Evolutionary conservation across 2,113 vertebrate species (phyloP).

Genomic region (Holacanthus passer): DNA sequence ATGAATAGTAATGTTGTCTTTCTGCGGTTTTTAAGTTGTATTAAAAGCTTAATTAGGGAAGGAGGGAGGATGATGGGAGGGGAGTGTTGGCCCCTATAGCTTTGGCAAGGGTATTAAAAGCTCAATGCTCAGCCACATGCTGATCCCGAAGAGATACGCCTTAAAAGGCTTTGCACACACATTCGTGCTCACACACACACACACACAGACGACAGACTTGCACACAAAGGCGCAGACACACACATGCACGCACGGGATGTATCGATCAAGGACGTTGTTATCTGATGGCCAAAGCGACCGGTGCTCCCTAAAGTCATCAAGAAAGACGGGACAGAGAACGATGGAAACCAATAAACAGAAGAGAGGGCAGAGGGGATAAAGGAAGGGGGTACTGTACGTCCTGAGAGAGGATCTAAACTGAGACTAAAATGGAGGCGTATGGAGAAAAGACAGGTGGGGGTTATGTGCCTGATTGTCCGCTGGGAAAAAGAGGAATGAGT

Average conservation of each 20-base stretch:
- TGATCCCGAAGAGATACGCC: slow-evolving; percentile 68
- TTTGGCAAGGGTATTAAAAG: slow-evolving; percentile 73
- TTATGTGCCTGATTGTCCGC: slow-evolving; percentile 49
- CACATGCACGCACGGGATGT: slow-evolving; percentile 34
- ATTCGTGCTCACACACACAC: not conserved
- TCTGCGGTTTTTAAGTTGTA: slow-evolving; percentile 61
- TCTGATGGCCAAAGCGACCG: slow-evolving; percentile 72
- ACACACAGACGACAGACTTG: slow-evolving; percentile 14
- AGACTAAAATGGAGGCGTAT: slow-evolving; percentile 22
- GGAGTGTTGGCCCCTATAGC: slow-evolving; percentile 45
- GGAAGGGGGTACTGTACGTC: slow-evolving; percentile 9
- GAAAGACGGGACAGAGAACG: slow-evolving; percentile 43
- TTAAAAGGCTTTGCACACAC: slow-evolving; percentile 57
- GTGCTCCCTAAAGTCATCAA: slow-evolving; percentile 72
- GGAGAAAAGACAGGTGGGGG: not conserved
- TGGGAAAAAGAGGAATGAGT: slow-evolving; percentile 33
- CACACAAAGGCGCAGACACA: slow-evolving; percentile 19
- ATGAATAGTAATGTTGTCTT: slow-evolving; percentile 67
- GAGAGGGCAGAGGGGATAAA: slow-evolving; percentile 23
- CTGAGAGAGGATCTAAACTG: slow-evolving; percentile 23
- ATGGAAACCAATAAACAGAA: slow-evolving; percentile 48
- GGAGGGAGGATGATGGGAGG: slow-evolving; percentile 28
- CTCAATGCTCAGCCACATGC: slow-evolving; percentile 68
- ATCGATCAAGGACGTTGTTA: slow-evolving; percentile 73
- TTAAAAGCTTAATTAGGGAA: slow-evolving; percentile 67